phyloP scores from a whole-genome alignment of 2,113 vertebrate species.

The Heterochromis multidens region DNA sequence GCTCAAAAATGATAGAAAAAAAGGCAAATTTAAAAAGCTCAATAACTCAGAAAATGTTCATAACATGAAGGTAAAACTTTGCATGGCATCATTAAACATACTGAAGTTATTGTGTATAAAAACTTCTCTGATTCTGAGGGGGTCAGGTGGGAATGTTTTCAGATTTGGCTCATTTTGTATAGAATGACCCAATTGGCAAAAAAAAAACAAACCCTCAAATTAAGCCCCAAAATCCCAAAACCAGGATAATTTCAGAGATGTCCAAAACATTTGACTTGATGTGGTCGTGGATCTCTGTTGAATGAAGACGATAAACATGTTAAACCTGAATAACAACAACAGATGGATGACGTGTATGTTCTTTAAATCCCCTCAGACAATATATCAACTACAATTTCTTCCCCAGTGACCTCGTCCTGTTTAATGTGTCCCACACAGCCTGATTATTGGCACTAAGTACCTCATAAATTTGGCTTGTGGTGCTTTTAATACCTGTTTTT shows the following conservation, averaged over 20 bases:
- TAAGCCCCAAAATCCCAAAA: too few species aligned
- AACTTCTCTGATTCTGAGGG: neutral
- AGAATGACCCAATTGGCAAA: too few species aligned
- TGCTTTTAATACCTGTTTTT: neutral
- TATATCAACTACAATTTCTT: neutral
- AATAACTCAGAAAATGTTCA: too few species aligned
- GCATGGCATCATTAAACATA: neutral
- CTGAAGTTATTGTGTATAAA: neutral
- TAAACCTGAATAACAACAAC: neutral
- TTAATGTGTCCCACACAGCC: neutral
- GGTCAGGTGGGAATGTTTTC: too few species aligned
- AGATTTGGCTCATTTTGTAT: too few species aligned
- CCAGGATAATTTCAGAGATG: too few species aligned
- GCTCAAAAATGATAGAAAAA: too few species aligned
- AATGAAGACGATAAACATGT: neutral
- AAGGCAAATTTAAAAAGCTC: too few species aligned
- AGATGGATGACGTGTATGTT: neutral
- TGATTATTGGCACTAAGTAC: neutral
- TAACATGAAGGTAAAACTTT: neutral
- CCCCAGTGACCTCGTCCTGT: neutral
- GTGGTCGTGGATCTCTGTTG: too few species aligned
- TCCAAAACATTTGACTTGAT: too few species aligned
- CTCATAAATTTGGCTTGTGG: neutral
- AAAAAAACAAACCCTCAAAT: too few species aligned
- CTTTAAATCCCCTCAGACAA: neutral